Percentiles rank a stretch among this genome's conserved stretches.
phyloP scores from a whole-genome alignment of 2,888 invertebrate genomes.

The Zaprionus bogoriensis region DNA sequence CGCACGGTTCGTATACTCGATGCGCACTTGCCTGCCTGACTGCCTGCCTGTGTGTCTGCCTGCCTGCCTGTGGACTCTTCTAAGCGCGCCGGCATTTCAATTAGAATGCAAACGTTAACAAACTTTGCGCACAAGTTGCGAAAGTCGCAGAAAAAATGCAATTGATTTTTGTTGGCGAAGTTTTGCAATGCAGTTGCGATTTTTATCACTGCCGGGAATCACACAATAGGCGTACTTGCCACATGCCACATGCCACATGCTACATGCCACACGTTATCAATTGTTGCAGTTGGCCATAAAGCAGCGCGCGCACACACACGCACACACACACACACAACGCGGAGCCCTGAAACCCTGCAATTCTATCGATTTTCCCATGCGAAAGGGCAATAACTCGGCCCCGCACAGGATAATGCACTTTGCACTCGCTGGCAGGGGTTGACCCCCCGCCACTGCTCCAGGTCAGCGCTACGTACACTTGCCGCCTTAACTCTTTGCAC shows the following conservation, averaged over 20 bases:
- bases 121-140: constrained; percentile 35
- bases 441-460: too few species aligned
- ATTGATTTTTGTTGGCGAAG: constrained; percentile 62
- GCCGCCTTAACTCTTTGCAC: not conserved
- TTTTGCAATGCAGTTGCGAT: constrained; percentile 73
- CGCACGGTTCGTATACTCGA: constrained; percentile 38
- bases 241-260: constrained; percentile 27
- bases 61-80: too few species aligned
- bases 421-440: constrained; percentile 50
- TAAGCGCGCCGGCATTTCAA: constrained; percentile 60
- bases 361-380: constrained; percentile 77
- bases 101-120: constrained; percentile 57
- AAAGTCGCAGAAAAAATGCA: too few species aligned
- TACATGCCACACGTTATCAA: constrained; percentile 51
- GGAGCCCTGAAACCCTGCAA: constrained; percentile 44
- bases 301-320: constrained; percentile 4
- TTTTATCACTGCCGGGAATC: too few species aligned
- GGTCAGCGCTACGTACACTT: not conserved
- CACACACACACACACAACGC: not conserved
- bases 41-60: constrained; percentile 7
- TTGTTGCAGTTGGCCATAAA: constrained; percentile 70
- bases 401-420: constrained; percentile 79
- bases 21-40: constrained; percentile 53
- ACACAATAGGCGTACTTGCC: constrained; percentile 14
- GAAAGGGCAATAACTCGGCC: constrained; percentile 79